Percentiles rank a stretch among this genome's conserved stretches.
phyloP scores from a whole-genome alignment of 2,797 vertebrate species.

The Antrozous pallidus region DNA sequence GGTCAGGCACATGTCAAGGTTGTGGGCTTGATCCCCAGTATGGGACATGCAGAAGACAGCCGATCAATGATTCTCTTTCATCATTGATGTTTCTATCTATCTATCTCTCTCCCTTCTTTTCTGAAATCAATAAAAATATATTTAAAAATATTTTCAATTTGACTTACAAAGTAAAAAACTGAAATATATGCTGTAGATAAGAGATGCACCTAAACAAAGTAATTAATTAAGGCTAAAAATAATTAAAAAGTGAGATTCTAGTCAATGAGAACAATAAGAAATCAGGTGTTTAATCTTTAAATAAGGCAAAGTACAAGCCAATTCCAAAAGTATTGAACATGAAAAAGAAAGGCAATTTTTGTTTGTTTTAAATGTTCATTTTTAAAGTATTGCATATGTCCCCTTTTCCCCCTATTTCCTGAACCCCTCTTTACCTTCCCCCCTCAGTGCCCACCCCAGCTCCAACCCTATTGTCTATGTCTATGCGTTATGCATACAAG shows the following conservation, averaged over 20 bases:
- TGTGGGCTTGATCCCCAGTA: not conserved
- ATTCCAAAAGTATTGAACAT: not conserved
- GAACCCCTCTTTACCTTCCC: rapidly evolving
- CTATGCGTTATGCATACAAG: not conserved
- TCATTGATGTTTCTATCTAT: not conserved
- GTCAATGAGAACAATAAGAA: not conserved
- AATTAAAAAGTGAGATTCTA: not conserved
- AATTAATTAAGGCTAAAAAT: not conserved
- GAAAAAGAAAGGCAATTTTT: not conserved
- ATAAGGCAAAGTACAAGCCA: not conserved
- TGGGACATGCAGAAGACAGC: not conserved
- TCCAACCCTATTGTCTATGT: not conserved
- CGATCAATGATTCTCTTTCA: not conserved
- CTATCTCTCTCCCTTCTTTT: not conserved
- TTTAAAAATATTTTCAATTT: not conserved
- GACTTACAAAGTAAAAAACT: not conserved
- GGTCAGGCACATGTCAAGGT: not conserved
- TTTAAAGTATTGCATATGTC: not conserved
- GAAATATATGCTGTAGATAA: not conserved
- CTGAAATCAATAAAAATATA: not conserved
- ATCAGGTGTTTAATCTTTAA: not conserved
- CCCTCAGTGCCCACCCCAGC: too few species aligned
- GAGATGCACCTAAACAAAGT: not conserved
- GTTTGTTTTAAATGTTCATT: not conserved
- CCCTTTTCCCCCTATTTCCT: not conserved